Evolutionary conservation across 2,113 vertebrate species (phyloP), one percentile per base, ranked within the genome.

Genomic region (Procavia capensis): DNA sequence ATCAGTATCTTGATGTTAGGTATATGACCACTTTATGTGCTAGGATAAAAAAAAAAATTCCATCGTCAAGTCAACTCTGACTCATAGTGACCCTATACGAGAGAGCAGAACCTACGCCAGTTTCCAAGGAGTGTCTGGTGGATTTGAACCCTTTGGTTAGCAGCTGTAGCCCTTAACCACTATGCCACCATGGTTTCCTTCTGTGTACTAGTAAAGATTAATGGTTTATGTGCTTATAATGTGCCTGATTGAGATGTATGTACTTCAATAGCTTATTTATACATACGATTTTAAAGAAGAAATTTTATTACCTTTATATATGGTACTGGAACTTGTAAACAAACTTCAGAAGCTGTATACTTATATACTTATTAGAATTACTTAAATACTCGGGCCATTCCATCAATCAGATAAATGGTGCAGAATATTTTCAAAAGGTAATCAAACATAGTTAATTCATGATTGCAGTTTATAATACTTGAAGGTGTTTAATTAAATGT

Each of bases 321-420:
- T 72, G 87, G 24, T 25, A 78, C 34, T 87, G 3, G 43, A 89
- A 10, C n/a, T 89, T 95, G 11, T 64, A 79, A 85, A 90, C 3
- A 85, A 80, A 81, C 19, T 86, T 78, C 64, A 76, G 41, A 80
- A 93, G 19, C 14, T 34, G 83, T 50, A 82, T 57, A 70, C 57
- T 82, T 85, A 93, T 50, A 86, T 17, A 91, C 66, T 68, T 93
- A 79, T 84, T 83, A 76, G 27, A 94, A 85, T n/a, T 85, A 85
- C 1, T 63, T 9, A 54, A 92, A 57, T 43, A 82, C 3, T 68
- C 76, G 29, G 43, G 25, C 31, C 2, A 41, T 75, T 79, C 61
- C 86, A 4, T 80, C 93, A 94, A 47, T 79, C 34, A 79, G 50
- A 31, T 80, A 94, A 89, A 1, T 85, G 4, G 82, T 54, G 39